A percentile compares a stretch with the other conserved stretches of the same genome.
Evolutionary conservation across 2,113 vertebrate genomes (phyloP).

Genomic region (Sisor rabdophorus): DNA sequence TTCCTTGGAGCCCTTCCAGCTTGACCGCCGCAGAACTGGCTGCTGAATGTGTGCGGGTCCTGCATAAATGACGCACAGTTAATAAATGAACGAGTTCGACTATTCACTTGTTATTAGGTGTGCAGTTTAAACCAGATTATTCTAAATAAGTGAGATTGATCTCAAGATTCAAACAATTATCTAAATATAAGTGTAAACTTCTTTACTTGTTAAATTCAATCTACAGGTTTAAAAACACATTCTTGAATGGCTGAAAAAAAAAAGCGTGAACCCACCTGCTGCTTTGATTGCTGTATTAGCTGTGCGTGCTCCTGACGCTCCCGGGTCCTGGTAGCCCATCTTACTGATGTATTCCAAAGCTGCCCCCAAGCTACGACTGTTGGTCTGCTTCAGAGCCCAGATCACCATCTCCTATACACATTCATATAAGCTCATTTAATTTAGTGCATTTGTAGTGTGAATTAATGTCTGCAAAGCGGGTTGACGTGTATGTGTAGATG

Average conservation of each 20-base stretch:
- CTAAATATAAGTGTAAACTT: too few relatives aligned
- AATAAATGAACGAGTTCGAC: neutral
- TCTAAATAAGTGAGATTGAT: too few relatives aligned
- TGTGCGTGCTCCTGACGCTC: slow-evolving; percentile 74
- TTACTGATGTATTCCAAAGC: slow-evolving; percentile 88
- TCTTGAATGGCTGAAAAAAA: too few relatives aligned
- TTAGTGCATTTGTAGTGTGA: too few relatives aligned
- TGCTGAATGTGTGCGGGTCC: slow-evolving; percentile 77
- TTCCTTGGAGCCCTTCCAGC: slow-evolving; percentile 98
- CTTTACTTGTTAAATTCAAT: too few relatives aligned
- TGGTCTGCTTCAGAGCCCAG: slow-evolving; percentile 79
- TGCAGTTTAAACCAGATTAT: too few relatives aligned
- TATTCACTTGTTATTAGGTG: too few relatives aligned
- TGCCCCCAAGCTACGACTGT: slow-evolving; percentile 81
- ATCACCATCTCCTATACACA: slow-evolving; percentile 80
- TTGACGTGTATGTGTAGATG: neutral
- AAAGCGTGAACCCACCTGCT: slow-evolving; percentile 69
- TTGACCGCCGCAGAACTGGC: slow-evolving; percentile 81
- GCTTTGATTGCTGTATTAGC: slow-evolving; percentile 77
- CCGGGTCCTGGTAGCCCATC: slow-evolving; percentile 88
- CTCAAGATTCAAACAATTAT: too few relatives aligned
- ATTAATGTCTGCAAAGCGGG: neutral
- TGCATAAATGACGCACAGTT: slow-evolving; percentile 34
- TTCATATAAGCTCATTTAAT: neutral
- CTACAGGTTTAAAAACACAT: too few relatives aligned